Evolutionary conservation across 2,113 vertebrate species (phyloP), one percentile per base, ranked within the genome.

Genomic region (Notarius lentiginosus): DNA sequence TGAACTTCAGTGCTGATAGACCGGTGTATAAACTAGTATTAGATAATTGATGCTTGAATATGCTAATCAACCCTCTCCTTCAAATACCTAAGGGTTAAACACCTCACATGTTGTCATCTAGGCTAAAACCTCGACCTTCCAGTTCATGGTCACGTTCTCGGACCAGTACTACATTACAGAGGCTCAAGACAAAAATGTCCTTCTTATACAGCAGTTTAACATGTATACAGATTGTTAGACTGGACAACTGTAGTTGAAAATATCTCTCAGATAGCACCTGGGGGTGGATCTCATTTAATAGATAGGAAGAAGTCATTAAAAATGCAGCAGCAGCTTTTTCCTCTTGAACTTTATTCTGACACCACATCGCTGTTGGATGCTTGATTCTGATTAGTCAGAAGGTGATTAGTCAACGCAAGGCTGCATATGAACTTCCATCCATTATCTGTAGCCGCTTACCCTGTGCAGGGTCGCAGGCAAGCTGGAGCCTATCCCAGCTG

Each of bases 171-270:
- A 30, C 34, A 73, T 34, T 84, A 73, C 30, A 84, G 47, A 55
- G 61, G 47, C 12, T 27, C 61, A 84, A 76, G 47, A 30, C 22
- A 63, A 27, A 85, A 49, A 27, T 7, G 1, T 49, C 41, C 24
- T 9, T 85, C 24, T 30, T 49, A 61, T 76, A 75, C 58, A 86
- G 61, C 51, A 68, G 20, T 80, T 80, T 80, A 84, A 58, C n/a
- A 17, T 30, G 17, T 51, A 34, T 61, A 56, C 41, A 49, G 55
- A 47, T 7, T 5, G 41, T 41, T 41, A 18, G 47, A 41, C 27
- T 83, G 63, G 6, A 70, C 15, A 70, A 18, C 24, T 56, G 82
- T 53, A 55, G n/a, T 68, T 68, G 1, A 56, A 68, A 68, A 30
- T 51, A 65, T 5, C 80, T 66, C 27, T 49, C 27, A 61, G 27